Evolutionary conservation across 1,140 invertebrate species (phyloP), one percentile per base, ranked within the genome.

Genomic region (Mercenaria mercenaria): DNA sequence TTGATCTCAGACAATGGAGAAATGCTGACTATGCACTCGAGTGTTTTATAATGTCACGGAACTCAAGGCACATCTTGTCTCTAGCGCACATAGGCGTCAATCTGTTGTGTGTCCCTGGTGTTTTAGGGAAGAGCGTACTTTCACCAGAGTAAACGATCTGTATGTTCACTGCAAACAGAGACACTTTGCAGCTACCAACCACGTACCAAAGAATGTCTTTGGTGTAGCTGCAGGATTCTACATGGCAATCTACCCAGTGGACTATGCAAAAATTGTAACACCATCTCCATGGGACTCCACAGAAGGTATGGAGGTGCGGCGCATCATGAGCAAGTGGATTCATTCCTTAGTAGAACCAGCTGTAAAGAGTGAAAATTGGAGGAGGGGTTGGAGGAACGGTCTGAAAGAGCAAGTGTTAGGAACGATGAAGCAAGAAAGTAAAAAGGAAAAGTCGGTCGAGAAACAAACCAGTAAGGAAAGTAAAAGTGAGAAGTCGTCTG

Each of bases 1-100:
- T 59, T 59, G 52, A n/a, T 77, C 50, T n/a, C 41, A 77, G 74
- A 77, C 37, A 23, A 77, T 50, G 74, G 74, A 77, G 20, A 29
- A 77, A 26, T 47, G 74, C 23, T 77, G 74, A 41, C 23, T 50
- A 50, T 77, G 74, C 29, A 0, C 20, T 1, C 47, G 50, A 11
- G 13, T 18, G 1, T 77, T 50, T 26, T 1, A n/a, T 32, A 77
- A 32, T 41, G 50, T n/a, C 18, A 43, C 41, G n/a, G 74, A 77
- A 1, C 47, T 77, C 0, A 18, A 32, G 4, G 0, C 43, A 32
- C 74, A 77, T 32, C 41, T 77, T 1, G 23, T 77, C n/a, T 50
- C 43, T 3, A 47, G 29, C 0, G 41, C 47, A 26, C 74, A 77
- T 13, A 47, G 74, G 18, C 18, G 74, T 6, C 74, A 77, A 50